Conservation (phyloP, 2,888 invertebrate species). For the Hecatera dysodea region DNA sequence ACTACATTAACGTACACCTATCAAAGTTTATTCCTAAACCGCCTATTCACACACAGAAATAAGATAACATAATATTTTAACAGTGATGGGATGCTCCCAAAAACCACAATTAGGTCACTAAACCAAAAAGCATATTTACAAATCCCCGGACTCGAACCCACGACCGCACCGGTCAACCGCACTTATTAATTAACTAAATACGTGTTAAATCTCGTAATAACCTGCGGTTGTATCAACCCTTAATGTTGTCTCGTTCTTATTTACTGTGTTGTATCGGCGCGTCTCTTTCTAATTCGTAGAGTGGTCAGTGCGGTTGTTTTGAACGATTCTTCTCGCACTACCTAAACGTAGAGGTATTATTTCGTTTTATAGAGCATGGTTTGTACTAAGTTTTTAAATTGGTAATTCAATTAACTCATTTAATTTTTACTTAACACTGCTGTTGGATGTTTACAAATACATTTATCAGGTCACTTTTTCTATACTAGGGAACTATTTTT, state of each 20-base stretch:
- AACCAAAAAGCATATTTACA: constrained; percentile 87
- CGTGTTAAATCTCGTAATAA: constrained; percentile 90
- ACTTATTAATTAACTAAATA: constrained; percentile 89
- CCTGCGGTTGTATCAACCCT: constrained; percentile 87
- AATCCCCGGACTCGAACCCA: constrained; percentile 79
- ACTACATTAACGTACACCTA: constrained; percentile 17
- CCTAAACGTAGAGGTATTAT: neutral
- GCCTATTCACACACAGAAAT: constrained; percentile 54
- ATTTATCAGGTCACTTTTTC: neutral
- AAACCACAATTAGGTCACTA: constrained; percentile 84
- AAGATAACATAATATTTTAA: constrained; percentile 63
- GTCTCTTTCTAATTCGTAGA: constrained; percentile 74
- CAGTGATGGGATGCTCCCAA: constrained; percentile 61
- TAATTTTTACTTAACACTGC: neutral
- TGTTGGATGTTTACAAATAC: neutral
- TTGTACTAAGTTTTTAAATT: neutral
- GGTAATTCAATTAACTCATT: neutral
- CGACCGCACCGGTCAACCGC: constrained; percentile 87
- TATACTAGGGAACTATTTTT: neutral
- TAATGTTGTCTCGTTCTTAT: constrained; percentile 77
- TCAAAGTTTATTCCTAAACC: constrained; percentile 48
- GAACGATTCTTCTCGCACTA: constrained; percentile 24
- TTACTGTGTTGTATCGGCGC: constrained; percentile 50
- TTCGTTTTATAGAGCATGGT: neutral
- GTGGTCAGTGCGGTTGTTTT: constrained; percentile 59